These are phyloP conservation scores for Drosophila watanabei DNA, from an alignment of 1,140 invertebrate species.

Conservation along the genomic window DNA sequence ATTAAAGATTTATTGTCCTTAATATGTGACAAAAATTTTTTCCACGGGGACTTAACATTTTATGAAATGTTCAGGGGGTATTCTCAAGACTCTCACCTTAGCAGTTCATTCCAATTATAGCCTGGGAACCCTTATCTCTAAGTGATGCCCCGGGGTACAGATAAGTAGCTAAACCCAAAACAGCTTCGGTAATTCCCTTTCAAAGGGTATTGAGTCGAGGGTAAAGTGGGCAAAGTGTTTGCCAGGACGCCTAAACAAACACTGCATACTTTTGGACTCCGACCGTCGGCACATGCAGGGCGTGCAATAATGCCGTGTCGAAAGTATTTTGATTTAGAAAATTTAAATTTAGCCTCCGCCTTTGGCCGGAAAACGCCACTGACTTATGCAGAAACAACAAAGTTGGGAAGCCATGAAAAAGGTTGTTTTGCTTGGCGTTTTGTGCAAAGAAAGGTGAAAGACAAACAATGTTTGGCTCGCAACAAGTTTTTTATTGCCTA, in stretches of 20 bases:
- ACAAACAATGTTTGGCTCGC: conserved; percentile 66
- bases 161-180: not conserved
- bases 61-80: not conserved
- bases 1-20: not conserved
- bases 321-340: conserved; percentile 79
- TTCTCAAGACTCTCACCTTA: not conserved
- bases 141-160: not conserved
- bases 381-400: conserved; percentile 63
- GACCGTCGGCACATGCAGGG: conserved; percentile 54
- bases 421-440: conserved; percentile 19
- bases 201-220: conserved; percentile 13
- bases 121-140: not conserved
- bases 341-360: conserved; percentile 63
- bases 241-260: conserved; percentile 68
- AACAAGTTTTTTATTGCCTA: conserved; percentile 81
- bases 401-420: conserved; percentile 53
- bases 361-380: conserved; percentile 16
- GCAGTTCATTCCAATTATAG: not conserved
- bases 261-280: conserved; percentile 66
- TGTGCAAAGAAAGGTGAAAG: conserved; percentile 37
- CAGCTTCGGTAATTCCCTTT: not conserved
- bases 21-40: not conserved
- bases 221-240: conserved; percentile 44
- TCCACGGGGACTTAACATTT: not conserved
- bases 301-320: conserved; percentile 55